These are phyloP conservation scores for Ariopsis seemanni DNA, from an alignment of 2,113 vertebrate genomes.

Conservation along the genomic window DNA sequence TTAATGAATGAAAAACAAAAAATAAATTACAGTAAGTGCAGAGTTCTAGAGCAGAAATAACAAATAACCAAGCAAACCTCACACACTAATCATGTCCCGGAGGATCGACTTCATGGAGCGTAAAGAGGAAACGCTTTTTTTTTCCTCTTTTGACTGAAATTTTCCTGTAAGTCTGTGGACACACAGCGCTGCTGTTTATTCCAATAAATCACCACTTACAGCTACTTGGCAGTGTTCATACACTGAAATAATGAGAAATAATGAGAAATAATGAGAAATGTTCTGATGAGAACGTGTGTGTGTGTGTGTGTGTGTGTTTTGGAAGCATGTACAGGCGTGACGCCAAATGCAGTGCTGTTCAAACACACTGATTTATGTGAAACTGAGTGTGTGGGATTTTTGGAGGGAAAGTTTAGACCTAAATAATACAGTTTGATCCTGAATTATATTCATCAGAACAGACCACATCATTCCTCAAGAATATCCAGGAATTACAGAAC, in stretches of 20 bases:
- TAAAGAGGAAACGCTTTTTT: background rate
- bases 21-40: background rate
- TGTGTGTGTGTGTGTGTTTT: background rate
- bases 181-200: constrained; percentile 19
- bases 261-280: constrained; percentile 27
- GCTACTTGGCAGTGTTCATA: background rate
- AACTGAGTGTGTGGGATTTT: background rate
- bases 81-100: background rate
- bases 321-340: background rate
- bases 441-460: background rate
- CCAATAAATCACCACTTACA: constrained; percentile 13
- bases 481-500: background rate
- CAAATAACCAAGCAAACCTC: background rate
- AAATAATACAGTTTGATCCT: background rate
- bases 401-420: background rate
- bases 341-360: constrained; percentile 6
- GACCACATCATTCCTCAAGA: background rate
- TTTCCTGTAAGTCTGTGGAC: constrained; percentile 12
- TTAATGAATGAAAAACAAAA: background rate
- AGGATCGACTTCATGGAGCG: background rate
- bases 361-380: constrained; percentile 37
- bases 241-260: constrained; percentile 24
- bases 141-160: background rate
- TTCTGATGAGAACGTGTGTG: background rate
- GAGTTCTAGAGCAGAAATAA: background rate